phyloP scores from a whole-genome alignment of 2,888 invertebrate genomes.

The Mantis religiosa region DNA sequence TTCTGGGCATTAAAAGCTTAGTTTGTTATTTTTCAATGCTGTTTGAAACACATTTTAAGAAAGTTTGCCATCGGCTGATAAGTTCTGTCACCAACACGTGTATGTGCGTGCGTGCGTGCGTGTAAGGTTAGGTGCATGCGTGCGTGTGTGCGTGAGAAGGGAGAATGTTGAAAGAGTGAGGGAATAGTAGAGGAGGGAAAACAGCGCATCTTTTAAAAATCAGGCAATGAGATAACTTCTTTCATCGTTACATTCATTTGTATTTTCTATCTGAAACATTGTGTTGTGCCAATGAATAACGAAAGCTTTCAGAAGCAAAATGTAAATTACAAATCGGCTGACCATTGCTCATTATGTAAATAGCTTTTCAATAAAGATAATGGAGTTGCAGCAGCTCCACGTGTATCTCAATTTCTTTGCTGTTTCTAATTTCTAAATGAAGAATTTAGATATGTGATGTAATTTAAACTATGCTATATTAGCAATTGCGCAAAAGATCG shows the following conservation, averaged over 20 bases:
- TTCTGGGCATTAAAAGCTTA: too few relatives aligned
- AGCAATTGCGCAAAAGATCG: too few relatives aligned
- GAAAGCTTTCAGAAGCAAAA: background rate
- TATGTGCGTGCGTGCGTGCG: too few relatives aligned
- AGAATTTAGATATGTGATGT: too few relatives aligned
- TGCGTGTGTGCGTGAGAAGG: too few relatives aligned
- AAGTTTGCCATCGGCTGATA: background rate
- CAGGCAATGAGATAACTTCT: background rate
- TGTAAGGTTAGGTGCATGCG: too few relatives aligned
- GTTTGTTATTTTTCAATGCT: too few relatives aligned
- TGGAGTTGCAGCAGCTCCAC: background rate
- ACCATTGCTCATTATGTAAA: background rate
- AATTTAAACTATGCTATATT: too few relatives aligned
- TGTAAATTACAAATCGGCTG: background rate
- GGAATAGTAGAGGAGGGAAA: background rate
- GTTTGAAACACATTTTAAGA: background rate
- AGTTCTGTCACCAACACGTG: too few relatives aligned
- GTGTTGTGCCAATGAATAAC: background rate
- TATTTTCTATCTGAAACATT: background rate
- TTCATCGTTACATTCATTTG: background rate
- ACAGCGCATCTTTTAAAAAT: background rate
- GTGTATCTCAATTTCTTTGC: background rate
- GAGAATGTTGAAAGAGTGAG: background rate
- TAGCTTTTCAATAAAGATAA: background rate
- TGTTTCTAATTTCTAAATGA: too few relatives aligned